Evolutionary conservation across 2,797 vertebrate genomes (phyloP), one percentile per base, ranked within the genome.

Genomic region (Hephaestus fuliginosus): DNA sequence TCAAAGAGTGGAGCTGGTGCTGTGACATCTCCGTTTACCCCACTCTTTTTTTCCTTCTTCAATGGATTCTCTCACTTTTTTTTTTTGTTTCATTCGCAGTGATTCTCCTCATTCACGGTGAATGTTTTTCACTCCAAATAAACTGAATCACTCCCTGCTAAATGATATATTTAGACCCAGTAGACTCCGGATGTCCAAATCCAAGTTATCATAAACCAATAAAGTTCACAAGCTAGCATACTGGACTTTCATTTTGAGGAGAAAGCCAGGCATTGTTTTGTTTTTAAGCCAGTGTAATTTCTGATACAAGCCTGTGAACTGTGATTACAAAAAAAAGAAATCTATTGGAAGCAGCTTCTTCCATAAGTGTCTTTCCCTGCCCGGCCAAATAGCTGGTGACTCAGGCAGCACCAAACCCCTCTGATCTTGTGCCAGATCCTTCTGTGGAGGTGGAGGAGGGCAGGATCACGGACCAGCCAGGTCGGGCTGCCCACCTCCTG

Each of bases 361-460:
- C 0, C 2, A 22, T 66, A 66, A 81, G 25, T 65, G 25, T 69
- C 49, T 46, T 13, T 46, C 9, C 15, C 15, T 46, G 15, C 44
- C 44, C 15, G 14, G 12, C 86, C 89, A 91, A 87, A 81, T 78
- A 79, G 64, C 77, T 81, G 58, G 63, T 87, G 86, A 86, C 60
- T 84, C 70, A 58, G 62, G 78, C 76, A 71, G 71, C 62, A 68
- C 74, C 77, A 30, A 78, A 48, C 46, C 75, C n/a, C 51, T 90
- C 74, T 92, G 86, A 91, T 92, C 78, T 76, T 6, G 60, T 11
- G 80, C 89, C 88, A 89, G 86, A 69, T 69, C 70, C 63, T 43
- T 81, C 18, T 51, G 43, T 69, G 78, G 69, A 80, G 66, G 63
- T 78, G 53, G 63, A 64, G 48, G 76, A 67, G 12, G 70, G 64